Percentiles rank a stretch among this genome's conserved stretches.
Evolutionary conservation across 1,140 invertebrate species (phyloP).

Genomic region (Grapholita molesta): DNA sequence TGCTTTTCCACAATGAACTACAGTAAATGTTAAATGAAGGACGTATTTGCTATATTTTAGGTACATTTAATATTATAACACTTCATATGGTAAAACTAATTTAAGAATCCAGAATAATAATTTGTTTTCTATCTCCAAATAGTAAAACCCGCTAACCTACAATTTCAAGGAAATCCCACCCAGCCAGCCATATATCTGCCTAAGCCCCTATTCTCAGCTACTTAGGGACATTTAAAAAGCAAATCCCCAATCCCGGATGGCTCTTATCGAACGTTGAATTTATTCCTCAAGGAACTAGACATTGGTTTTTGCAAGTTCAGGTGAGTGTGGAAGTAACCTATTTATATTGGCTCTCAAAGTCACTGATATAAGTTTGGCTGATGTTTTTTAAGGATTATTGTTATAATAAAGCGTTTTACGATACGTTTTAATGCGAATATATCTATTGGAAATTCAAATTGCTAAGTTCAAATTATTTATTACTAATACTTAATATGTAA

Average conservation of each 20-base stretch:
- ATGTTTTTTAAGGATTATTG: too few relatives aligned
- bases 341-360: neutral
- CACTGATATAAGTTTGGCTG: neutral
- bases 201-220: neutral
- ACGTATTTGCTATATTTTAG: neutral
- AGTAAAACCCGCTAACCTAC: neutral
- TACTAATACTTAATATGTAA: too few relatives aligned
- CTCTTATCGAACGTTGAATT: neutral
- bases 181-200: neutral
- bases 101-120: neutral
- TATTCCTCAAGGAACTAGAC: neutral
- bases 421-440: too few relatives aligned
- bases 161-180: neutral
- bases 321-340: neutral
- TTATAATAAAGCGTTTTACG: too few relatives aligned
- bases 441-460: too few relatives aligned
- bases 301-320: neutral
- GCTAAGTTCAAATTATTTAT: too few relatives aligned
- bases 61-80: neutral
- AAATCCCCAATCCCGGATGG: slow-evolving; percentile 1
- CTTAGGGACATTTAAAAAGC: neutral
- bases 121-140: neutral
- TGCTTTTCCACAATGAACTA: neutral
- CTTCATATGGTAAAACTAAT: neutral
- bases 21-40: too few relatives aligned